Conservation (phyloP, 2,113 vertebrate species). For the Ciconia maguari region DNA sequence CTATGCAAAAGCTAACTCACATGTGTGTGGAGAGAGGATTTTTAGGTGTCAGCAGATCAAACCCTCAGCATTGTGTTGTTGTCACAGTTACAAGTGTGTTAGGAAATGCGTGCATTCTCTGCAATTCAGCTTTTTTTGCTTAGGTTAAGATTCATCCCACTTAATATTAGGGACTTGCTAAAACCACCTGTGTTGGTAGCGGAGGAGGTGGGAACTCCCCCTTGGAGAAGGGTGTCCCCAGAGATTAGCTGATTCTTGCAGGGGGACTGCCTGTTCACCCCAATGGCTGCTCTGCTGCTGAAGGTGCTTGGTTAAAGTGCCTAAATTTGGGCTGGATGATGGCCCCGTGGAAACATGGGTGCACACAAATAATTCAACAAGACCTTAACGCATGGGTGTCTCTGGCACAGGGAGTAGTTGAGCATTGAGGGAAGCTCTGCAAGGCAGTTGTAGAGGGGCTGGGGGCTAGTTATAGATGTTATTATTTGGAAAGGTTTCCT, state of each 20-base stretch:
- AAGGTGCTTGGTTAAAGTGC: background rate
- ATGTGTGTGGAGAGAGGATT: background rate
- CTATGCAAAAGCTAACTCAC: background rate
- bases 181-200: background rate
- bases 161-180: background rate
- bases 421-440: background rate
- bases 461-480: background rate
- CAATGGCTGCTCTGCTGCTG: background rate
- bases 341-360: accelerated
- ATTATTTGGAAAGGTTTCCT: background rate
- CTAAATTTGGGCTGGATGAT: background rate
- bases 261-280: background rate
- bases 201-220: background rate
- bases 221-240: background rate
- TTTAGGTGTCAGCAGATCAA: background rate
- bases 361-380: background rate
- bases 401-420: background rate
- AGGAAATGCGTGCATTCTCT: background rate
- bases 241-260: background rate
- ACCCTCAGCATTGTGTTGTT: accelerated
- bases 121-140: background rate
- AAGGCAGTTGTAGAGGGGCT: background rate
- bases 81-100: background rate
- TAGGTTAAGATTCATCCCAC: background rate
- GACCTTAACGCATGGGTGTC: background rate